These are phyloP conservation scores for Oxytorus armatus DNA, from an alignment of 2,888 invertebrate species.

Conservation along the genomic window DNA sequence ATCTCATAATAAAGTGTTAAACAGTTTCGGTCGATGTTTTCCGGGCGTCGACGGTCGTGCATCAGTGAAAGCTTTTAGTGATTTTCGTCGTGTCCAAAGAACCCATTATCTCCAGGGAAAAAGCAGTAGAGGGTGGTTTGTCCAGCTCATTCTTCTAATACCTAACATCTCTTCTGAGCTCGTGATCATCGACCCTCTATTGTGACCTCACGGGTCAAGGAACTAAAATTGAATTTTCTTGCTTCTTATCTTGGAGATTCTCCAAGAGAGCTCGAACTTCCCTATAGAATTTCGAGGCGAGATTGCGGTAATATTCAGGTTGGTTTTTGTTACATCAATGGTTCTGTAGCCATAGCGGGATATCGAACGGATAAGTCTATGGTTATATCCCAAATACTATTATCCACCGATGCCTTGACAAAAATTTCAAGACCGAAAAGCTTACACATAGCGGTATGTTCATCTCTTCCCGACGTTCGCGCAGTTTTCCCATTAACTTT, in stretches of 20 bases:
- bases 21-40: conserved; percentile 19
- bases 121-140: conserved; percentile 18
- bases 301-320: conserved; percentile 18
- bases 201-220: conserved; percentile 47
- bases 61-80: conserved; percentile 2
- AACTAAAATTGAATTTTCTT: conserved; percentile 49
- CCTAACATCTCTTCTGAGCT: conserved; percentile 12
- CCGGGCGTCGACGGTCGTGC: conserved; percentile 5
- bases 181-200: conserved; percentile 34
- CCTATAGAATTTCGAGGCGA: conserved; percentile 21
- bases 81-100: not conserved
- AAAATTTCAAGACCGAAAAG: conserved; percentile 4
- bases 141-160: conserved; percentile 44
- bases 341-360: conserved; percentile 6
- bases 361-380: conserved; percentile 43
- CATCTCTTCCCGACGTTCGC: not conserved
- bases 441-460: not conserved
- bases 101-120: conserved; percentile 26
- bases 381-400: conserved; percentile 2
- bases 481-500: conserved; percentile 30
- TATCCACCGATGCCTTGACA: conserved; percentile 13
- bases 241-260: conserved; percentile 22
- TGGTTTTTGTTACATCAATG: conserved; percentile 19
- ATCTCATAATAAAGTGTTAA: conserved; percentile 6
- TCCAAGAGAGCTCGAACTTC: conserved; percentile 17